A percentile compares a stretch with the other conserved stretches of the same genome.
Conservation (phyloP, 2,113 vertebrate genomes). For the Psammodynastes pulverulentus region DNA sequence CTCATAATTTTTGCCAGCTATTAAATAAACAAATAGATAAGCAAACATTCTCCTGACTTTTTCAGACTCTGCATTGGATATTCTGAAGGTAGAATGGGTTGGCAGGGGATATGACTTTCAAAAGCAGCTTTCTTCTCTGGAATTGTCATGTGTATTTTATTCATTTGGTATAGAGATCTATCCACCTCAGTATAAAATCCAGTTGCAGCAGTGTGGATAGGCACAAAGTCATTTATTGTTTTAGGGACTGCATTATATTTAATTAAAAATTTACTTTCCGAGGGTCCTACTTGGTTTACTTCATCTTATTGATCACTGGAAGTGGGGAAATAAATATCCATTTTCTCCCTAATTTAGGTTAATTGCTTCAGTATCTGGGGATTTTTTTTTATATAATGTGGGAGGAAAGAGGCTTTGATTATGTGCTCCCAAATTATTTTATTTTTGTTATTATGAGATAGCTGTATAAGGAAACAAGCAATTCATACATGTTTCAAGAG, state of each 20-base stretch:
- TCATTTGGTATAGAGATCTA: neutral
- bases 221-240: neutral
- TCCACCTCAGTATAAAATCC: neutral
- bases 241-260: neutral
- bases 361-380: neutral
- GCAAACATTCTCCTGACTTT: neutral
- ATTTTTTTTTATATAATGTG: neutral
- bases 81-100: neutral
- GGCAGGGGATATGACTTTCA: neutral
- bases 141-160: neutral
- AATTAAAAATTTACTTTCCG: neutral
- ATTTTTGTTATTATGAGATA: neutral
- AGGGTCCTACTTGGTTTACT: neutral
- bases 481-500: neutral
- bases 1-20: constrained; percentile 18
- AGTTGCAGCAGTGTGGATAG: neutral
- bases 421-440: neutral
- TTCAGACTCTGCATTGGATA: neutral
- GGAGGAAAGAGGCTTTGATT: neutral
- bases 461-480: neutral
- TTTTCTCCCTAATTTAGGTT: neutral
- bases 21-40: constrained; percentile 14
- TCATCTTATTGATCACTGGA: neutral
- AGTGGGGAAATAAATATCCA: neutral
- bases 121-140: neutral